Percentiles rank a stretch among this genome's conserved stretches.
These are phyloP conservation scores for Clupea harengus DNA, from an alignment of 2,113 vertebrate genomes.

Conservation along the genomic window DNA sequence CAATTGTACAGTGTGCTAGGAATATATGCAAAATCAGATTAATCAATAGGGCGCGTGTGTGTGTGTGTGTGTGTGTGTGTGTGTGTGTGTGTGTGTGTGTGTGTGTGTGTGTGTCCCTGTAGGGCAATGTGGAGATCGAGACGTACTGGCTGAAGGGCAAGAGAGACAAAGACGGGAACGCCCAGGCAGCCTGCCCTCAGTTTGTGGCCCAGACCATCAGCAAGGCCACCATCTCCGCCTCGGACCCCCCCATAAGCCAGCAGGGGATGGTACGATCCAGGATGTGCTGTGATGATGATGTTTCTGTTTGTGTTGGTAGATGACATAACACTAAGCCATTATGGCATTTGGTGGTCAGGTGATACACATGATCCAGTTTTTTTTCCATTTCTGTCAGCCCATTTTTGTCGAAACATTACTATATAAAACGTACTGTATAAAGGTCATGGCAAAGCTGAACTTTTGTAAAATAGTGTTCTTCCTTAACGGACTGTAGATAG, in stretches of 20 bases:
- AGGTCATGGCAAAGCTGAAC: too few species aligned
- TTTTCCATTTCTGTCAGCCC: background rate
- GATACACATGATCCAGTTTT: background rate
- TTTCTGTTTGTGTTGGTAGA: background rate
- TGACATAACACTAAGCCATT: background rate
- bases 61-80: background rate
- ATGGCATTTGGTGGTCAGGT: background rate
- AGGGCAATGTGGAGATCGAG: constrained; percentile 74
- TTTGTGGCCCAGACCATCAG: constrained; percentile 72
- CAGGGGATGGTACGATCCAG: constrained; percentile 56
- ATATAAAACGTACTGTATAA: too few species aligned
- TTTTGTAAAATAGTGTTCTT: too few species aligned
- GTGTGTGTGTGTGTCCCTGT: constrained; percentile 10
- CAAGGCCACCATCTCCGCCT: constrained; percentile 55
- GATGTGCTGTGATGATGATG: background rate
- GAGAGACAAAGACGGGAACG: constrained; percentile 70
- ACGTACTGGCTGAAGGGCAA: constrained; percentile 74
- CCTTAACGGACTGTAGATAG: too few species aligned
- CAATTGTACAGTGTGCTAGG: too few species aligned
- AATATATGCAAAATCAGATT: too few species aligned
- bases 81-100: constrained; percentile 10
- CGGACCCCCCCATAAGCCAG: constrained; percentile 53
- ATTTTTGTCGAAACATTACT: too few species aligned
- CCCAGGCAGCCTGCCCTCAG: constrained; percentile 70
- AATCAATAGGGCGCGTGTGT: background rate